Evolutionary conservation across 1,140 invertebrate species (phyloP), one percentile per base, ranked within the genome.

Genomic region (Trachymyrmex septentrionalis): DNA sequence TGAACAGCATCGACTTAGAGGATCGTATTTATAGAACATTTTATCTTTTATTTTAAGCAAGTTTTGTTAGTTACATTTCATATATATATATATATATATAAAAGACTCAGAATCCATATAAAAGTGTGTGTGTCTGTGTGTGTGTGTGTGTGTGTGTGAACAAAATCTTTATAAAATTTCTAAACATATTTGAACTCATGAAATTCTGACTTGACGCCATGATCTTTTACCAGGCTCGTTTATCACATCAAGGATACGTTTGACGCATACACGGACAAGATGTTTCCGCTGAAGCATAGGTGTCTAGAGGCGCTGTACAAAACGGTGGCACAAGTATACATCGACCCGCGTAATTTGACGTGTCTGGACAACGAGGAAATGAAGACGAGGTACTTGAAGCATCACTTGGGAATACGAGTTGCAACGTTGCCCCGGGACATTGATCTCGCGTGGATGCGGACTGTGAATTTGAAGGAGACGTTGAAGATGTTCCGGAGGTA

Each of bases 391-490:
- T 91, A 92, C 21, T 27, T 95, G 12, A 93, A 92, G 21, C 93
- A 92, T 86, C 91, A 92, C 50, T 53, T 95, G 63, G 93, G 93
- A 12, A 82, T 93, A 27, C 73, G 85, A 14, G 82, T 87, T 0
- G 77, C 77, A 0, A 88, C 53, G 16, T 61, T 94, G 53, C 94
- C 94, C 0, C 87, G 93, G 0, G 93, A 94, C 48, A 71, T 64
- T 0, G 93, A 95, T 61, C 73, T 95, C 1, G 94, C 85, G 0
- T 95, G 94, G 94, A 67, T 92, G 3, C 89, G 64, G 21, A 85
- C 44, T 1, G 7, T 16, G 0, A 82, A 91, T 19, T 38, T 73
- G 0, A 92, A 91, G n/a, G 57, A 67, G 0, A 77, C 87, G 2
- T 71, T 94, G 1, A 86, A 88, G 34, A 50, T 44, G 0, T 93